These are phyloP conservation scores for Corythornis madagascariensis DNA, from an alignment of 2,113 vertebrate genomes.

Conservation along the genomic window DNA sequence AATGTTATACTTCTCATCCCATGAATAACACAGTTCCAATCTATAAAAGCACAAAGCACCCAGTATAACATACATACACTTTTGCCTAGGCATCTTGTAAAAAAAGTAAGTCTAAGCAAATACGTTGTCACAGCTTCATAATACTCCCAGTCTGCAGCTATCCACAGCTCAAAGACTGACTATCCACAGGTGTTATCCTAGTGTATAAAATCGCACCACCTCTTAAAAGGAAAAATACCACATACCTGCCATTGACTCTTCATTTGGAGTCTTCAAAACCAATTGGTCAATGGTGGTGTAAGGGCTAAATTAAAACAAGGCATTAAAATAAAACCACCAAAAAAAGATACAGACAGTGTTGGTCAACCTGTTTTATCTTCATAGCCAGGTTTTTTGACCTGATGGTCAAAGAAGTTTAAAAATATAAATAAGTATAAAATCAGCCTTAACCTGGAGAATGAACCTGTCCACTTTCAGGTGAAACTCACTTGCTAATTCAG, in stretches of 20 bases:
- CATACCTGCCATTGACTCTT: not conserved
- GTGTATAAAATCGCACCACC: not conserved
- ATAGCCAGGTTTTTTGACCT: not conserved
- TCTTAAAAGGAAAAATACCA: not conserved
- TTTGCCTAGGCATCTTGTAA: not conserved
- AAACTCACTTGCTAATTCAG: not conserved
- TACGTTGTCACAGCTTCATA: not conserved
- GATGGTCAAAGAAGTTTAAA: not conserved
- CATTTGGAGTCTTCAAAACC: not conserved
- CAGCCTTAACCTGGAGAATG: not conserved
- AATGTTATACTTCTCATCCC: not conserved
- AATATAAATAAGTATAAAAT: not conserved
- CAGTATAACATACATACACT: not conserved
- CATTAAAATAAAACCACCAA: not conserved
- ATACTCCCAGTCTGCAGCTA: not conserved
- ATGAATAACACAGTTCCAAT: not conserved
- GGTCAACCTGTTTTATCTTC: not conserved
- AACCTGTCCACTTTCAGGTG: not conserved
- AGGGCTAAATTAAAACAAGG: not conserved
- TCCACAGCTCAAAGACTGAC: not conserved
- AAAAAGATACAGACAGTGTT: not conserved
- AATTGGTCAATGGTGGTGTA: not conserved
- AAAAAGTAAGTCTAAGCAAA: not conserved
- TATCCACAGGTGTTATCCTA: not conserved
- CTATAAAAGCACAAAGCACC: not conserved